These are phyloP conservation scores for Chroicocephalus ridibundus DNA, from an alignment of 2,113 vertebrate species.

Conservation along the genomic window DNA sequence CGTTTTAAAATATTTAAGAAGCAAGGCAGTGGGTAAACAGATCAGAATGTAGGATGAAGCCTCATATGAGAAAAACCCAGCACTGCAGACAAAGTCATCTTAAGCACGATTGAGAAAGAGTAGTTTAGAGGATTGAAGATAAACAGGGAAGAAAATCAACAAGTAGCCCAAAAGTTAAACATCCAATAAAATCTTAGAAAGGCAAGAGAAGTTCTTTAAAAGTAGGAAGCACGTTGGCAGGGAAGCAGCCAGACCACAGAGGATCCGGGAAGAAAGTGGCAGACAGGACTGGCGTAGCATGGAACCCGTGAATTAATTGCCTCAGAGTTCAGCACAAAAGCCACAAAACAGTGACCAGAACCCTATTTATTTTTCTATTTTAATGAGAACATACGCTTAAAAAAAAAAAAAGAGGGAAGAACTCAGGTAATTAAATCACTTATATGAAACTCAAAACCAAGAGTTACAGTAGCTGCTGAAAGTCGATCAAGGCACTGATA, in stretches of 20 bases:
- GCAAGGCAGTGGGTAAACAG: not conserved
- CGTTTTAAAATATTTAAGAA: not conserved
- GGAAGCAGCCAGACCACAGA: conserved; percentile 18
- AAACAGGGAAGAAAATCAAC: not conserved
- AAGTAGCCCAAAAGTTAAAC: conserved; percentile 1
- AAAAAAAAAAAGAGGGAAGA: not conserved
- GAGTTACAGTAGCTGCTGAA: not conserved
- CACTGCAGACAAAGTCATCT: not conserved
- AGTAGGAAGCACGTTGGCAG: not conserved
- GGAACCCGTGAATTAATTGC: not conserved
- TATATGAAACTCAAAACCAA: not conserved
- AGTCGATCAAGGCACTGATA: not conserved
- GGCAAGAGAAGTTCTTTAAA: not conserved
- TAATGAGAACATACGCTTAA: conserved; percentile 8
- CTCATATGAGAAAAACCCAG: not conserved
- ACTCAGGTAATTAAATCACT: not conserved
- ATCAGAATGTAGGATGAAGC: not conserved
- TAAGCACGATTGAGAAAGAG: not conserved
- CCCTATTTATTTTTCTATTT: not conserved
- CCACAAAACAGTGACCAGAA: not conserved
- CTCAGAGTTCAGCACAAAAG: conserved; percentile 21
- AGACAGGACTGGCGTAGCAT: not conserved
- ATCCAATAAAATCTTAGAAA: conserved; percentile 17
- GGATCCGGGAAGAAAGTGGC: not conserved
- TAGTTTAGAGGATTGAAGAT: not conserved